Conservation (phyloP, 2,797 vertebrate genomes). For the Enteromius viviparus region DNA sequence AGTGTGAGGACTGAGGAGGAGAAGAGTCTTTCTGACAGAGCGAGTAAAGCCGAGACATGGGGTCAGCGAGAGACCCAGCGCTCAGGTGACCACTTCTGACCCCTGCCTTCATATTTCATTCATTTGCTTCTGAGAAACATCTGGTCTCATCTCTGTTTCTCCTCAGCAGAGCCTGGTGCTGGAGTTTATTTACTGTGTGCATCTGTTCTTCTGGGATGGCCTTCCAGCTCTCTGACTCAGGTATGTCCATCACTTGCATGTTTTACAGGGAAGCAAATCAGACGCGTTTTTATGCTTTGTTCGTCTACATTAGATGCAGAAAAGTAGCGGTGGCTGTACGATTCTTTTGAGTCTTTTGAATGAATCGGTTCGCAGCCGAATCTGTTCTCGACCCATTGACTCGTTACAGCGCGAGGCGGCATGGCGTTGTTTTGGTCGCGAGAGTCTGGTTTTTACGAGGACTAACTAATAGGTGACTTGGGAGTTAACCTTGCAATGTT, state of each 20-base stretch:
- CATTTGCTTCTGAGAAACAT: not conserved
- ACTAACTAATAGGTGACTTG: not conserved
- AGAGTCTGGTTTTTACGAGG: not conserved
- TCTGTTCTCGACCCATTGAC: not conserved
- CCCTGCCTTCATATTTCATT: not conserved
- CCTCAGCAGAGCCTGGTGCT: slow-evolving; percentile 69
- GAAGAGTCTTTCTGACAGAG: slow-evolving; percentile 32
- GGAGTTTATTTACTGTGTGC: slow-evolving; percentile 68
- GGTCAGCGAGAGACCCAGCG: slow-evolving; percentile 57
- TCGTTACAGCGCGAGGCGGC: not conserved
- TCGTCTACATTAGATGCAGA: not conserved
- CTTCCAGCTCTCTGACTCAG: slow-evolving; percentile 70
- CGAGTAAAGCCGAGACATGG: slow-evolving; percentile 63
- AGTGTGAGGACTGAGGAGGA: slow-evolving; percentile 35
- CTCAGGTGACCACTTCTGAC: slow-evolving; percentile 70
- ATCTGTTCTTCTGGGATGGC: slow-evolving; percentile 64
- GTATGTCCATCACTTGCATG: slow-evolving; percentile 64
- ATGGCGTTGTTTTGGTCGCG: not conserved
- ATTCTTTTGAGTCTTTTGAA: not conserved
- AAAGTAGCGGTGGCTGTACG: not conserved
- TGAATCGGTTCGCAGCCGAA: not conserved
- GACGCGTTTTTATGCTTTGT: not conserved
- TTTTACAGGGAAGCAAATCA: not conserved
- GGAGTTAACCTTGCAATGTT: no score
- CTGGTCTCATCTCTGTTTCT: slow-evolving; percentile 48